Evolutionary conservation across 2,113 vertebrate species (phyloP).

Genomic region (Peromyscus polionotus): DNA sequence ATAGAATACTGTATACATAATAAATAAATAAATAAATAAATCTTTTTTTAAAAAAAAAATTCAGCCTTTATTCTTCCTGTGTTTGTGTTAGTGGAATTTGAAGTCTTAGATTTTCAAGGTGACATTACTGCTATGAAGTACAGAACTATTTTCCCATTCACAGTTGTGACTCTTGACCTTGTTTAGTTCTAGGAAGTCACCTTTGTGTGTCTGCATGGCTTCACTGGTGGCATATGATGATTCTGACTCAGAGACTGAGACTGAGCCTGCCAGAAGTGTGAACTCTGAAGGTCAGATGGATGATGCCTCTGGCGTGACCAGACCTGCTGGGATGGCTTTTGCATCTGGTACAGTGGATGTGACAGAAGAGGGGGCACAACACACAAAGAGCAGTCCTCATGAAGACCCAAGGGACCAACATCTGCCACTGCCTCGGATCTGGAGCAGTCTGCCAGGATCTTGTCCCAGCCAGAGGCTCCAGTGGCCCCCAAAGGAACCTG

Average conservation of each 20-base stretch:
- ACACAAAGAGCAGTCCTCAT: neutral
- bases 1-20: too few relatives aligned
- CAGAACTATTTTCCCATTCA: accelerated
- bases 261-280: slow-evolving; percentile 47
- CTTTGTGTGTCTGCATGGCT: slow-evolving; percentile 85
- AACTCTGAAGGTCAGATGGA: neutral
- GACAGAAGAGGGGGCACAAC: neutral
- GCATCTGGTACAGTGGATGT: neutral
- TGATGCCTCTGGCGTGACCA: neutral
- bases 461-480: slow-evolving; percentile 67
- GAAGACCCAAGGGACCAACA: neutral
- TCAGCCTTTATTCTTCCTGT: neutral
- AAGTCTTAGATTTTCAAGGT: neutral
- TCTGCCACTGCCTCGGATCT: slow-evolving; percentile 24
- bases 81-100: neutral
- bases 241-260: slow-evolving; percentile 91
- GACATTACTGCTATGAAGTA: neutral
- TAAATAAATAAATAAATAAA: too few relatives aligned
- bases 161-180: neutral
- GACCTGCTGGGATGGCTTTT: neutral
- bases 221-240: slow-evolving; percentile 96
- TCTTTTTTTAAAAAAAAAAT: neutral
- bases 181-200: slow-evolving; percentile 26
- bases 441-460: neutral
- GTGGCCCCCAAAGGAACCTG: slow-evolving; percentile 50